Conservation (phyloP, 2,888 invertebrate species). For the Argyra leucocephala region DNA sequence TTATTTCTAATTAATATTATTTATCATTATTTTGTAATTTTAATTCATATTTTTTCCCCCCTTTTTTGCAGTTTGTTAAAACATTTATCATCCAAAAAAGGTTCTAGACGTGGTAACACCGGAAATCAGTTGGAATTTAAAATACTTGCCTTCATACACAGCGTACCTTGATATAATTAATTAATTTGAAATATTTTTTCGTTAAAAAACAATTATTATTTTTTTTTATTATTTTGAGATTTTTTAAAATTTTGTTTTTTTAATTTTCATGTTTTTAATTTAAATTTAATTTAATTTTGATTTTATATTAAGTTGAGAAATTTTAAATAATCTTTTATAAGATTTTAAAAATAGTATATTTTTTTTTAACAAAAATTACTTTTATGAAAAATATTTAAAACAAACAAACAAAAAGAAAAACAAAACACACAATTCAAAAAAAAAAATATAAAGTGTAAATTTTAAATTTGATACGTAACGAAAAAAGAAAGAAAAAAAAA, state of each 20-base stretch:
- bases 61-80: slow-evolving; percentile 34
- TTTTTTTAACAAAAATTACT: too few species aligned
- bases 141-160: slow-evolving; percentile 40
- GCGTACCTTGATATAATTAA: slow-evolving; percentile 45
- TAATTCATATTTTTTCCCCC: too few species aligned
- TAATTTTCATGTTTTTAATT: not conserved
- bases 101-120: slow-evolving; percentile 42
- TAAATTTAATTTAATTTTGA: too few species aligned
- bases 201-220: too few species aligned
- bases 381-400: too few species aligned
- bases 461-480: not conserved
- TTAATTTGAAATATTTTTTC: too few species aligned
- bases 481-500: not conserved
- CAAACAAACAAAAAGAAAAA: not conserved
- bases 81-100: slow-evolving; percentile 37
- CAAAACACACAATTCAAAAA: not conserved
- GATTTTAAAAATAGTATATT: too few species aligned
- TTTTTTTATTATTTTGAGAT: too few species aligned
- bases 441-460: not conserved
- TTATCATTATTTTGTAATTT: slow-evolving; percentile 9
- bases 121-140: slow-evolving; percentile 41
- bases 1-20: not conserved
- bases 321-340: too few species aligned
- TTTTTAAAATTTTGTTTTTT: not conserved
- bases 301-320: too few species aligned